Evolutionary conservation across 2,797 vertebrate genomes (phyloP).

Genomic region (Hipposideros larvatus): DNA sequence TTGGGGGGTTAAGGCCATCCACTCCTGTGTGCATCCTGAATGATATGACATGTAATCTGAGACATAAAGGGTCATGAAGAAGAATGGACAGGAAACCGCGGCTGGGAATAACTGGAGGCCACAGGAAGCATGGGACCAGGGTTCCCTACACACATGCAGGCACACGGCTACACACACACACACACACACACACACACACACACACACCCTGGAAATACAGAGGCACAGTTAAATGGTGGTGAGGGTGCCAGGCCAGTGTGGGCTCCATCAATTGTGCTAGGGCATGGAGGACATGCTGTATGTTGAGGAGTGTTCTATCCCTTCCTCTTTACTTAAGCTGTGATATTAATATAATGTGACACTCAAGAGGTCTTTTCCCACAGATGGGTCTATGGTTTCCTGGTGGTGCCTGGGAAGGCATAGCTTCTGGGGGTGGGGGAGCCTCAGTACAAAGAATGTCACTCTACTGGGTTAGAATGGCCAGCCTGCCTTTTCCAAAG

Average conservation of each 20-base stretch:
- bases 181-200: no score
- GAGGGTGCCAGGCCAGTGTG: neutral
- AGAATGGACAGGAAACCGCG: neutral
- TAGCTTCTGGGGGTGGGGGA: neutral
- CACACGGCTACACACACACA: accelerated
- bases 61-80: neutral
- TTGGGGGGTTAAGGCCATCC: no score
- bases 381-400: neutral
- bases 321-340: neutral
- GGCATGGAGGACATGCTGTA: neutral
- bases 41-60: neutral
- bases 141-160: accelerated
- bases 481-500: neutral
- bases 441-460: accelerated
- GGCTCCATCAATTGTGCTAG: neutral
- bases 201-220: accelerated
- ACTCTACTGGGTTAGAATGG: neutral
- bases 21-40: neutral
- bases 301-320: neutral
- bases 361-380: neutral
- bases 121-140: no score
- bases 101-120: neutral
- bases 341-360: neutral
- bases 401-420: neutral
- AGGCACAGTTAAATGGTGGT: neutral